Base-by-base conservation (phyloP, 2,888 invertebrate species). In the Lycocerus yunnanus region DNA sequence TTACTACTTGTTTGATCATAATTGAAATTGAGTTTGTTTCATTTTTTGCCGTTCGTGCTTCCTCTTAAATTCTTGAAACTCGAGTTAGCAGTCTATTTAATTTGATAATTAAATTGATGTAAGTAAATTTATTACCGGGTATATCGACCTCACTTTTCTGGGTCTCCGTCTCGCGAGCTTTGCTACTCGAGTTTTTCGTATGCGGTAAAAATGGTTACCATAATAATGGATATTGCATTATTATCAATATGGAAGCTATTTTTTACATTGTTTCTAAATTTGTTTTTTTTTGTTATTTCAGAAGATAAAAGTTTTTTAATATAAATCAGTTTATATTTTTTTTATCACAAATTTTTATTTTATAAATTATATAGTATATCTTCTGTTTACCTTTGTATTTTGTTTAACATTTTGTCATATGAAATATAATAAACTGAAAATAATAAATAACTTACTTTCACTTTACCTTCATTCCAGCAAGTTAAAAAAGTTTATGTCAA, bases 11-110 rank as follows among this genome's bases (percentile, higher is more conserved):
- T 63, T 63, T 63, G 20, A 43, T 63, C 20, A 20, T 63, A 63
- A 63, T 63, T 63, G 43, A 63, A 63, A 63, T 20, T 63, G 20
- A 63, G 61, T 63, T 63, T 63, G 20, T 20, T 63, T n/a, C n/a
- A 63, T 18, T 63, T 63, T 63, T 63, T 20, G 16, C 20, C 13
- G 18, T n/a, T 63, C 18, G 13, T 18, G 15, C 16, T 63, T 20
- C 14, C n/a, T 20, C 20, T 18, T 11, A 16, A 15, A 63, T 63
- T 63, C 61, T 20, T 20, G 16, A 43, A 43, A 43, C 61, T n/a
- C 15, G 8, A 18, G 18, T 63, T 63, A 63, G 15, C 0, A 63
- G 61, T 63, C n/a, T 63, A 63, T 16, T 16, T 63, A 63, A 63
- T 18, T 18, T 63, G 13, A 13, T 63, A 63, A 63, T 63, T 43